These are phyloP conservation scores for Pteronura brasiliensis DNA, from an alignment of 2,113 vertebrate genomes.

Conservation along the genomic window DNA sequence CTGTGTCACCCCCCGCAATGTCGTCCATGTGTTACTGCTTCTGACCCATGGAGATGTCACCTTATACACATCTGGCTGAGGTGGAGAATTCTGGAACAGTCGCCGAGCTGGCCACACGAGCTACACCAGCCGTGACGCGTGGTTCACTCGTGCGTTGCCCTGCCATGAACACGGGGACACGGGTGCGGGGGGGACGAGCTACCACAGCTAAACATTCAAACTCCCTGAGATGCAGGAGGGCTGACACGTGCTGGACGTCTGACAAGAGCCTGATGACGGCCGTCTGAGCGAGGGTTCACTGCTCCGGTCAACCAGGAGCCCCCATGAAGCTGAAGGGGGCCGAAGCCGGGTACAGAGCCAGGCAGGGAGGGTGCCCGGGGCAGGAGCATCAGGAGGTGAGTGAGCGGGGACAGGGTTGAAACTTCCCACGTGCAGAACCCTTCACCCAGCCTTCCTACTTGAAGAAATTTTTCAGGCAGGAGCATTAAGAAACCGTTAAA, in stretches of 20 bases:
- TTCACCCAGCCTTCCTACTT: not conserved
- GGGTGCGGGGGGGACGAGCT: rapidly evolving
- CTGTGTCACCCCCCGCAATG: not conserved
- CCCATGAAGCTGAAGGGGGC: not conserved
- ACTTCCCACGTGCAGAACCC: not conserved
- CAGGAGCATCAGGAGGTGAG: not conserved
- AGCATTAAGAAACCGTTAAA: not conserved
- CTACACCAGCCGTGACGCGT: rapidly evolving
- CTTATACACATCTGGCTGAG: not conserved
- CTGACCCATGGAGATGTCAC: not conserved
- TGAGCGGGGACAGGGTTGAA: not conserved
- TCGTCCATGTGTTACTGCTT: rapidly evolving
- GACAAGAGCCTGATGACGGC: rapidly evolving
- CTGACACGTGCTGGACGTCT: rapidly evolving
- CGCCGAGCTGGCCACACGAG: rapidly evolving
- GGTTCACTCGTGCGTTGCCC: no score
- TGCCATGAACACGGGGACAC: no score
- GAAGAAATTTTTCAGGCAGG: not conserved
- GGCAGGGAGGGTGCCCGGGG: not conserved
- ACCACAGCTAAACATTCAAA: not conserved
- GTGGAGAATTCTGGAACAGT: not conserved
- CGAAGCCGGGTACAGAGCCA: rapidly evolving
- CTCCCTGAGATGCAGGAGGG: rapidly evolving
- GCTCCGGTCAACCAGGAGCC: not conserved
- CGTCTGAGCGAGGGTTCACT: not conserved